phyloP scores from a whole-genome alignment of 2,888 invertebrate species.

The Kuschelorhynchus macadamiae region DNA sequence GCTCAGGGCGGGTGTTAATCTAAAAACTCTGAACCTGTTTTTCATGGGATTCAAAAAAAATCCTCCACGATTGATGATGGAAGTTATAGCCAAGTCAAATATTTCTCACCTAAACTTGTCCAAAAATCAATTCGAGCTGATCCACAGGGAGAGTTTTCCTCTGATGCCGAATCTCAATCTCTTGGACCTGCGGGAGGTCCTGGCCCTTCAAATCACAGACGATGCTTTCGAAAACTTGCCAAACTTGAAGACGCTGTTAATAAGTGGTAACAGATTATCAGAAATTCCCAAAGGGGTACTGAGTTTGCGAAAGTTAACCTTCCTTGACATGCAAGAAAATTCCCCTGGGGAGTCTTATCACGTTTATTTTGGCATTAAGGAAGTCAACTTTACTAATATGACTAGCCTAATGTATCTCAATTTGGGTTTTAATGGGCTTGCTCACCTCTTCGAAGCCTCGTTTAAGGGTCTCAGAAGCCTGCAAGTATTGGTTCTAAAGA shows the following conservation, averaged over 20 bases:
- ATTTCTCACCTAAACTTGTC: conserved; percentile 70
- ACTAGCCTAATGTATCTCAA: conserved; percentile 70
- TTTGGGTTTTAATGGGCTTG: conserved; percentile 72
- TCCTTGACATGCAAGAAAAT: conserved; percentile 72
- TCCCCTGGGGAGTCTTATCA: conserved; percentile 68
- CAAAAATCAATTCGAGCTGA: conserved; percentile 73
- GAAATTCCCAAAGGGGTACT: conserved; percentile 71
- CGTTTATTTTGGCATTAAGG: conserved; percentile 71
- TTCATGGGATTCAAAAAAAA: conserved; percentile 72
- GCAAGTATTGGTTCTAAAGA: conserved; percentile 70
- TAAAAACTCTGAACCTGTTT: conserved; percentile 70
- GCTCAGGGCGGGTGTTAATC: conserved; percentile 65
- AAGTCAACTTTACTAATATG: conserved; percentile 70
- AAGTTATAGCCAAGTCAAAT: conserved; percentile 70
- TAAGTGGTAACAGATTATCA: conserved; percentile 72
- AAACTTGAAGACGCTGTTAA: conserved; percentile 70
- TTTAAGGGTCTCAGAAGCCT: conserved; percentile 71
- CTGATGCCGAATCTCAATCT: conserved; percentile 71
- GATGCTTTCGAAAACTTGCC: conserved; percentile 72
- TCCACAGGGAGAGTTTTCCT: conserved; percentile 71
- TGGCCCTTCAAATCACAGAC: conserved; percentile 67
- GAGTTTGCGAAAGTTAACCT: conserved; percentile 67
- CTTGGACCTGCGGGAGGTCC: conserved; percentile 72
- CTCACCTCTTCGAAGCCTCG: conserved; percentile 70
- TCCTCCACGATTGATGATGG: conserved; percentile 69